A percentile compares a stretch with the other conserved stretches of the same genome.
These are phyloP conservation scores for Mandrillus leucophaeus DNA, from an alignment of 2,113 vertebrate species.

Conservation along the genomic window DNA sequence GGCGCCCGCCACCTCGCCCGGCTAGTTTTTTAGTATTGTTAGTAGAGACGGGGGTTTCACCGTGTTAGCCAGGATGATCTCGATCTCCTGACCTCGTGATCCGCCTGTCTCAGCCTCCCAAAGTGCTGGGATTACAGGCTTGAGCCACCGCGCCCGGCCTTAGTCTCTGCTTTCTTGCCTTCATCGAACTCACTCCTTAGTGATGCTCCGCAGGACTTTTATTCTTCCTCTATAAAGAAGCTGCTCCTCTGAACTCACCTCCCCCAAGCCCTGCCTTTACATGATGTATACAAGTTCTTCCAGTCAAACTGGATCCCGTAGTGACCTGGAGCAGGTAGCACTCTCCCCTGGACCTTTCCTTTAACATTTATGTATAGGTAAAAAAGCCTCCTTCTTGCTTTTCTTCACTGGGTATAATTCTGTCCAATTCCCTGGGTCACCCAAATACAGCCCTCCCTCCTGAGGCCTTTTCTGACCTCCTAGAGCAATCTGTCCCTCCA, in stretches of 20 bases:
- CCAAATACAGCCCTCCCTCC: not conserved
- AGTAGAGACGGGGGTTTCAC: too few species aligned
- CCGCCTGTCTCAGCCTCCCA: too few species aligned
- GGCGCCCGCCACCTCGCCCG: accelerated
- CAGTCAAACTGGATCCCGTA: not conserved
- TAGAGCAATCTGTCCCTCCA: not conserved
- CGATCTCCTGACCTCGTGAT: too few species aligned
- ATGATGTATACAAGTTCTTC: not conserved
- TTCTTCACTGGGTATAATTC: not conserved
- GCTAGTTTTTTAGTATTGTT: too few species aligned
- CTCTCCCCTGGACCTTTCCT: not conserved
- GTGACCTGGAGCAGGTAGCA: not conserved
- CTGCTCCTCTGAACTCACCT: not conserved
- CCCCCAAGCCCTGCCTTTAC: not conserved
- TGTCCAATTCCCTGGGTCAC: not conserved
- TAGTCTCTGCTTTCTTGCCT: not conserved
- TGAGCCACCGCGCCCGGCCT: too few species aligned
- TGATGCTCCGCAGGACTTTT: not conserved
- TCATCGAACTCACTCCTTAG: not conserved
- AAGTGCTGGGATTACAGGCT: too few species aligned
- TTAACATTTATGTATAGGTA: not conserved
- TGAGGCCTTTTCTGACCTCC: not conserved
- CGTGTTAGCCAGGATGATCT: too few species aligned
- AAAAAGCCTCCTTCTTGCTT: not conserved
- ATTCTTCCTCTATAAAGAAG: not conserved